Base-by-base conservation (phyloP, 2,113 vertebrate genomes). In the Lathamus discolor region DNA sequence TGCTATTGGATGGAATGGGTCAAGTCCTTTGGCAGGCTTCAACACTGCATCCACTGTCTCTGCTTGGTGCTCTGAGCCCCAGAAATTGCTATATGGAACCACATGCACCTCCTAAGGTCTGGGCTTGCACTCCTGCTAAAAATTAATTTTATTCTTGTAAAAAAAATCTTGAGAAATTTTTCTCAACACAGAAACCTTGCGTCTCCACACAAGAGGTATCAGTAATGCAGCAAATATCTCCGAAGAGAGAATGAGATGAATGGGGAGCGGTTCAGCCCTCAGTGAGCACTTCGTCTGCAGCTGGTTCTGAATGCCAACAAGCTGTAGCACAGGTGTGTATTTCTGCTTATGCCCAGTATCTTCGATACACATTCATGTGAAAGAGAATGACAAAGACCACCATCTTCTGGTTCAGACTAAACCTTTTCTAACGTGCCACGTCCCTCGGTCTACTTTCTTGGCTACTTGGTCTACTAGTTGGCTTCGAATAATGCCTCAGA, bases 311-410 rank as follows among this genome's bases (percentile, higher is more conserved):
- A 37, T 5, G 2, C 15, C 51, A 67, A 1, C 55, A 78, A 55
- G 10, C 29, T 35, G 27, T 35, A 15, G 9, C 39, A 14, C 29
- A 78, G 31, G 25, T 82, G 25, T 43, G 43, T 16, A 46, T 68
- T 92, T 68, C 48, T 75, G 25, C 22, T 82, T 64, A 4, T 29
- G 7, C 11, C 24, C 12, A 1, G 6, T 49, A 16, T 74, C 59
- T 63, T 75, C 39, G 22, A 48, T 17, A 41, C 0, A 0, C 3
- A 24, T 55, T 79, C 78, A 23, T 37, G 11, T 43, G 24, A 27
- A 89, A 79, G 13, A 84, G 25, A 91, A 64, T 18, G 25, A 25
- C 35, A 78, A 78, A 87, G 17, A 54, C 10, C 52, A 54, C 5
- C 25, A 52, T 46, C 44, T 88, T 73, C 49, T 9, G 2, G 63